phyloP scores from a whole-genome alignment of 2,888 invertebrate species.

The Mythimna pallens region DNA sequence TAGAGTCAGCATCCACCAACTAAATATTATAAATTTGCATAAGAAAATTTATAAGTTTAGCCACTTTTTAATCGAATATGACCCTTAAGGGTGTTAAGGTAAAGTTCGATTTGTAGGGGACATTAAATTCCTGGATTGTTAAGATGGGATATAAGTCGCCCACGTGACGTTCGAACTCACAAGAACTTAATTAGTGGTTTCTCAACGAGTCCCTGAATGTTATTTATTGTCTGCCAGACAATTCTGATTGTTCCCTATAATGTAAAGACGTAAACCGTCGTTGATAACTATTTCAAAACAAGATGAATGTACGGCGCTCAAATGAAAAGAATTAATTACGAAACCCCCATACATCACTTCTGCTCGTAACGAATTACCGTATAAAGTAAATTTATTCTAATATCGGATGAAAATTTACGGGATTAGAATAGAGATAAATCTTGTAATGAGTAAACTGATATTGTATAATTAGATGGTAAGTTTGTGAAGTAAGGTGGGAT shows the following conservation, averaged over 20 bases:
- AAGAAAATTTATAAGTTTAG: constrained; percentile 69
- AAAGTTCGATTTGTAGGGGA: constrained; percentile 66
- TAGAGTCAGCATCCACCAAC: constrained; percentile 74
- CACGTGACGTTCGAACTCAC: constrained; percentile 81
- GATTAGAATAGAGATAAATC: constrained; percentile 55
- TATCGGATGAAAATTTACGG: constrained; percentile 57
- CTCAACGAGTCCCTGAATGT: constrained; percentile 80
- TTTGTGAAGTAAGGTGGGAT: constrained; percentile 46
- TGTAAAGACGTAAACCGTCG: constrained; percentile 71
- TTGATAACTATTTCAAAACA: constrained; percentile 74
- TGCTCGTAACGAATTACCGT: constrained; percentile 42
- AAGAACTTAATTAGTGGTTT: constrained; percentile 89
- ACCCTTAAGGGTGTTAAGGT: constrained; percentile 54
- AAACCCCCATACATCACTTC: constrained; percentile 56
- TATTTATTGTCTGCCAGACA: constrained; percentile 85
- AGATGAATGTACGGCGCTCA: constrained; percentile 70
- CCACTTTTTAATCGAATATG: constrained; percentile 41
- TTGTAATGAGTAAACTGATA: constrained; percentile 66
- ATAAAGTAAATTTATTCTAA: constrained; percentile 58
- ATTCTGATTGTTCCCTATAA: constrained; percentile 80
- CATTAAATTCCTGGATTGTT: constrained; percentile 72
- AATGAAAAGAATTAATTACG: constrained; percentile 64
- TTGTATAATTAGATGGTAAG: constrained; percentile 65
- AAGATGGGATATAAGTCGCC: constrained; percentile 76
- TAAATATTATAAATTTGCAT: constrained; percentile 82